A percentile compares a stretch with the other conserved stretches of the same genome.
These are phyloP conservation scores for Amblyopsis rosae DNA, from an alignment of 2,113 vertebrate species.

Conservation along the genomic window DNA sequence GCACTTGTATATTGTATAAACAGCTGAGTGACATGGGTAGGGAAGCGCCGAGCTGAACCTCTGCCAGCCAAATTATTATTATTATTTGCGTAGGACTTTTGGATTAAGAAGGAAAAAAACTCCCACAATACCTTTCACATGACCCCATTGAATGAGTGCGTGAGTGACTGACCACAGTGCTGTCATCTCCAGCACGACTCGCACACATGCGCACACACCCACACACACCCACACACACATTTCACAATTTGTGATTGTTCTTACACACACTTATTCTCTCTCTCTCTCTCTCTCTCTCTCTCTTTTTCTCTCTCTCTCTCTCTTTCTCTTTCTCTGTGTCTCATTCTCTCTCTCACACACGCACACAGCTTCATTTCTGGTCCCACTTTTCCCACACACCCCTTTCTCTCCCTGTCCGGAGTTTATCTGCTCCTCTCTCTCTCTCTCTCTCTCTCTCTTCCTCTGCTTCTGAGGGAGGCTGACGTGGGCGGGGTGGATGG, in stretches of 20 bases:
- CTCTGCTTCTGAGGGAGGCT: slow-evolving; percentile 41
- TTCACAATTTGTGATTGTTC: background rate
- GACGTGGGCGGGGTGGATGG: too few species aligned
- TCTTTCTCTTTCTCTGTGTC: too few species aligned
- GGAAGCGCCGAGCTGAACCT: slow-evolving; percentile 39
- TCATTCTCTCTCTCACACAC: too few species aligned
- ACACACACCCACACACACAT: slow-evolving; percentile 27
- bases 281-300: slow-evolving; percentile 12
- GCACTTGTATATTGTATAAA: slow-evolving; percentile 56
- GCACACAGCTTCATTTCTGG: slow-evolving; percentile 40
- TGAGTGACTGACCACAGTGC: slow-evolving; percentile 65
- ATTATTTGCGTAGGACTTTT: slow-evolving; percentile 53
- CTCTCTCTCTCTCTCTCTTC: slow-evolving; percentile 35
- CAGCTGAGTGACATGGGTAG: slow-evolving; percentile 50
- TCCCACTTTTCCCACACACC: slow-evolving; percentile 41
- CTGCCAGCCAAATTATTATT: slow-evolving; percentile 15
- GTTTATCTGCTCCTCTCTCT: slow-evolving; percentile 40
- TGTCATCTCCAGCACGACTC: slow-evolving; percentile 61
- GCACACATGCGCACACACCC: slow-evolving; percentile 46
- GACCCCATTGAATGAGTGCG: slow-evolving; percentile 47
- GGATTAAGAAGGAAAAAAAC: slow-evolving; percentile 12
- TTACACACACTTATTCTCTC: slow-evolving; percentile 43
- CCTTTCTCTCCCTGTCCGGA: slow-evolving; percentile 41
- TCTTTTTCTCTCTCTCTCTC: too few species aligned
- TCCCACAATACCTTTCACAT: slow-evolving; percentile 41